Conservation (phyloP, 1,140 invertebrate genomes). For the Drosophila azteca region DNA sequence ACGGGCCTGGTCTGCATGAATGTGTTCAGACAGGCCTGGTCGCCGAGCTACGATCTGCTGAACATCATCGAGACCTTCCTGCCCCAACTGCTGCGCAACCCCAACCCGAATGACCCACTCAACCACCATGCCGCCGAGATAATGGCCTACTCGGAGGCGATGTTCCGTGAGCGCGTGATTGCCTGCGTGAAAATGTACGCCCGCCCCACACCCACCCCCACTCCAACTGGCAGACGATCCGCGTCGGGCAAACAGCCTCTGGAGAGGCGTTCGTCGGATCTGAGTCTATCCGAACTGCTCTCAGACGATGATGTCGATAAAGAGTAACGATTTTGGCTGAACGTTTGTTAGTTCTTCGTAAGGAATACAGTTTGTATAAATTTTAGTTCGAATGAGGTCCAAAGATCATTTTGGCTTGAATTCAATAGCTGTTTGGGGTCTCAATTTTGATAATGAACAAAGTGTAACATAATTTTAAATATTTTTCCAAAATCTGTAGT, state of each 20-base stretch:
- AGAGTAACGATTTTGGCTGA: slow-evolving; percentile 15
- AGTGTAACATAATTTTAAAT: too few species aligned
- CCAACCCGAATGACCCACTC: slow-evolving; percentile 98
- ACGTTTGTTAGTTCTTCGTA: slow-evolving; percentile 36
- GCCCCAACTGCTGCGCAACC: slow-evolving; percentile 98
- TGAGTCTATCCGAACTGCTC: slow-evolving; percentile 58
- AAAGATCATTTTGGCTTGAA: slow-evolving; percentile 8
- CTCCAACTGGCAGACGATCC: neutral
- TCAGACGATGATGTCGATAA: slow-evolving; percentile 48
- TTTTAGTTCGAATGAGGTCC: slow-evolving; percentile 3
- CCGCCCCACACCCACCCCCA: slow-evolving; percentile 77
- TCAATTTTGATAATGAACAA: too few species aligned
- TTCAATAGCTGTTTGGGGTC: too few species aligned
- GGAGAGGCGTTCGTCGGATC: slow-evolving; percentile 62
- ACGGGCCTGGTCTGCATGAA: slow-evolving; percentile 99
- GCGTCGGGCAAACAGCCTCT: slow-evolving; percentile 34
- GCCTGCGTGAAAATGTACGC: slow-evolving; percentile 99
- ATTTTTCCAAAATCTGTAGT: too few species aligned
- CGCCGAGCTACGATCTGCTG: slow-evolving; percentile 96
- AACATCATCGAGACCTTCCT: slow-evolving; percentile 99
- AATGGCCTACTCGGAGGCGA: slow-evolving; percentile 99
- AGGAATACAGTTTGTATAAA: slow-evolving; percentile 16
- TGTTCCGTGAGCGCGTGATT: slow-evolving; percentile 98
- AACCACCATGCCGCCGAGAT: slow-evolving; percentile 99
- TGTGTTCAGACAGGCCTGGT: slow-evolving; percentile 98